Conservation (phyloP, 2,888 invertebrate species). For the Tiphia femorata region DNA sequence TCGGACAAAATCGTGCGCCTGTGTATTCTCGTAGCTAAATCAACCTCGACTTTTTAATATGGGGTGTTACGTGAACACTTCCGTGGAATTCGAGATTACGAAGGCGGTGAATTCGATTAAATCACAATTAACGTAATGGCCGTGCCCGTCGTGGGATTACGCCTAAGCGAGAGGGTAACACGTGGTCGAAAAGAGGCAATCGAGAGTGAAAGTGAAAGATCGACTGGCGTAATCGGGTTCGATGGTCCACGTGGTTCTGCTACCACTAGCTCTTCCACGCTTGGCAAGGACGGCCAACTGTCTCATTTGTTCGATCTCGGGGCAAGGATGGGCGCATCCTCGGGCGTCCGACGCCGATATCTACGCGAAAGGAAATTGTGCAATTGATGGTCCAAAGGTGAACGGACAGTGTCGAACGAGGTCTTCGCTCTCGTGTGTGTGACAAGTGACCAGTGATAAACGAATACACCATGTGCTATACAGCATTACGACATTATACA, state of each 20-base stretch:
- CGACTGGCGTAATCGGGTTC: constrained; percentile 19
- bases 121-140: constrained; percentile 15
- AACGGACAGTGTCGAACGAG: not conserved
- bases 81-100: too few species aligned
- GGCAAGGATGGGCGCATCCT: not conserved
- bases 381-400: not conserved
- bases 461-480: too few species aligned
- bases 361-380: not conserved
- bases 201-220: constrained; percentile 54
- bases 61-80: too few species aligned
- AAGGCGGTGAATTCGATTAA: constrained; percentile 18
- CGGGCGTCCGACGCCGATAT: not conserved
- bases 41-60: too few species aligned
- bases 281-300: constrained; percentile 31
- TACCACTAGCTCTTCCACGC: constrained; percentile 18
- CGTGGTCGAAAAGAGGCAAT: constrained; percentile 35
- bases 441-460: not conserved
- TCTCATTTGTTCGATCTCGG: constrained; percentile 2
- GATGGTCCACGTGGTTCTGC: constrained; percentile 49
- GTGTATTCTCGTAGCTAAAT: too few species aligned
- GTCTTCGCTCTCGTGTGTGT: not conserved
- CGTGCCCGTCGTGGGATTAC: constrained; percentile 19
- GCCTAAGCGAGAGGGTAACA: constrained; percentile 28
- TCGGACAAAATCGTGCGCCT: too few species aligned
- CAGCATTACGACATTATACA: too few species aligned